Evolutionary conservation across 1,140 invertebrate genomes (phyloP), one percentile per base, ranked within the genome.

Genomic region (Conopomorpha cramerella): DNA sequence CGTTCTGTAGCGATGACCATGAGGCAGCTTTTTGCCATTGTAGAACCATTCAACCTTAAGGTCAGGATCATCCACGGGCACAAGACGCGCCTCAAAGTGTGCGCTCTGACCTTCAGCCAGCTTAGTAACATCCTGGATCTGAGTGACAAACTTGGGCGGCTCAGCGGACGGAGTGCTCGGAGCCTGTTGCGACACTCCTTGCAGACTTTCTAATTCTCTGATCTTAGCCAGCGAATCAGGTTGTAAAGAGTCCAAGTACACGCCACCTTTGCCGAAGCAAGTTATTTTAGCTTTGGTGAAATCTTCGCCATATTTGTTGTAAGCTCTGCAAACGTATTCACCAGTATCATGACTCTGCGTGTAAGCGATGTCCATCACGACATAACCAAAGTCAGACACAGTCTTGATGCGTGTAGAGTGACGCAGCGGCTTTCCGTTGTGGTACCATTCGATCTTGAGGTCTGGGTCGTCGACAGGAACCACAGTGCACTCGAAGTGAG

Each of bases 381-480:
- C 95, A 71, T 93, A 97, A 30, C 95, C 95, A 77, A 98, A 98
- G 66, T 98, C 95, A 41, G 93, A 95, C 0, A 96, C 88, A 41
- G 92, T 92, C 63, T 96, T 96, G 45, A 96, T 96, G 36, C 95
- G 84, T 19, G 90, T 92, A 4, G 92, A 93, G 52, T 96, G 91
- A 31, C 89, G 82, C 29, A 96, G 58, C 15, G 91, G 91, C 55
- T 91, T 82, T 3, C 92, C 92, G 62, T 97, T 95, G 45, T 96
- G 91, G 71, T 93, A 96, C 95, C 95, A 98, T 78, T 97, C 95
- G 11, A 98, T 91, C 57, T 91, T 92, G 74, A 97, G 85, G n/a
- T 91, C 84, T 7, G 93, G 92, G 80, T 97, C 94, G 38, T 90
- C 90, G n/a, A 93, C 89, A 2, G 94, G 94, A 13, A 94, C 85